These are phyloP conservation scores for Spodoptera frugiperda DNA, from an alignment of 1,140 invertebrate genomes.

Conservation along the genomic window DNA sequence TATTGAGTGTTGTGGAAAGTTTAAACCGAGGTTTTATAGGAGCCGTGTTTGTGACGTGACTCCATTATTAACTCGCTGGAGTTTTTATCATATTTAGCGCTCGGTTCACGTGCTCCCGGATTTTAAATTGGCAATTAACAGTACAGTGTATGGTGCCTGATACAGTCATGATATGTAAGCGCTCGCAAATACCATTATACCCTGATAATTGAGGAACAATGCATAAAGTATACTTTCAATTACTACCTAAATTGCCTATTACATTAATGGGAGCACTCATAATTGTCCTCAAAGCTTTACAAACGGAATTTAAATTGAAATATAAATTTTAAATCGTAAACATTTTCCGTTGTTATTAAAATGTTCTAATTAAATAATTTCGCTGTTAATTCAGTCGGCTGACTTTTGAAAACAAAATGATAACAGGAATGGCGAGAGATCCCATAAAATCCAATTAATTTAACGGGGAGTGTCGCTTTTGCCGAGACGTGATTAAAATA, in stretches of 20 bases:
- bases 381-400: slow-evolving; percentile 38
- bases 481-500: slow-evolving; percentile 74
- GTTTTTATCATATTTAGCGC: slow-evolving; percentile 30
- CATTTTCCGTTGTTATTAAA: slow-evolving; percentile 17
- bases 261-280: slow-evolving; percentile 13
- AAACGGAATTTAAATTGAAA: slow-evolving; percentile 15
- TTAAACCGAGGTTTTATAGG: slow-evolving; percentile 21
- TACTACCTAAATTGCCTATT: slow-evolving; percentile 1
- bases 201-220: slow-evolving; percentile 12
- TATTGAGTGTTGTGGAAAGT: slow-evolving; percentile 29
- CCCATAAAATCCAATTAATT: slow-evolving; percentile 76
- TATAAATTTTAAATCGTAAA: slow-evolving; percentile 4
- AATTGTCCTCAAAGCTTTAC: slow-evolving; percentile 13
- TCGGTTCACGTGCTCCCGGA: not conserved
- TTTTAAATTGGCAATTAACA: slow-evolving; percentile 35
- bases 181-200: slow-evolving; percentile 3
- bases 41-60: slow-evolving; percentile 32
- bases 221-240: slow-evolving; percentile 7
- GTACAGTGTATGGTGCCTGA: not conserved
- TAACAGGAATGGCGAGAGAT: slow-evolving; percentile 62
- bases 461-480: slow-evolving; percentile 47
- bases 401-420: slow-evolving; percentile 61
- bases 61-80: slow-evolving; percentile 8
- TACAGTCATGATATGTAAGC: not conserved
- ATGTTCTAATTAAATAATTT: slow-evolving; percentile 39